These are phyloP conservation scores for Carterocephalus palaemon DNA, from an alignment of 2,888 invertebrate genomes.

Conservation along the genomic window DNA sequence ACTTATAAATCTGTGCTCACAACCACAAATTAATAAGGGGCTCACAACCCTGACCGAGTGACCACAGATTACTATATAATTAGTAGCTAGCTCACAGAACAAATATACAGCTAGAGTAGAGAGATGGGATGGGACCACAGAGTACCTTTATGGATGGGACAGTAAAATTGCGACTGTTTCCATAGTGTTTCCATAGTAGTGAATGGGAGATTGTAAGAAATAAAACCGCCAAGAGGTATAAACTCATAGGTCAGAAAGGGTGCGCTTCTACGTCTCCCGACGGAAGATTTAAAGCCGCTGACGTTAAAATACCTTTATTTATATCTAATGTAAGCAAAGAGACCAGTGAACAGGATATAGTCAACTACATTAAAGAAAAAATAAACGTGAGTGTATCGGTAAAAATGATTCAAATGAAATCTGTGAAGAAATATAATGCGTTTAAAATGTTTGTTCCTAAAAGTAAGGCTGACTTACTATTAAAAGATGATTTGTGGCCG, in stretches of 20 bases:
- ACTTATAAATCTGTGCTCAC: no score
- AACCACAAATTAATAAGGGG: no score
- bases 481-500: conserved; percentile 30
- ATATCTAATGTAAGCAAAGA: conserved; percentile 29
- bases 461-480: conserved; percentile 19
- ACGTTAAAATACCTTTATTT: conserved; percentile 24
- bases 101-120: no score
- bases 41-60: no score
- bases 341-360: conserved; percentile 23
- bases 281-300: conserved; percentile 27
- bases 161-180: not conserved
- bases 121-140: no score
- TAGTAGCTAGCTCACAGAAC: no score
- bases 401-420: conserved; percentile 23
- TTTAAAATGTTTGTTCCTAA: conserved; percentile 30
- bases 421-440: conserved; percentile 25
- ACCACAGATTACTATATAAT: no score
- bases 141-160: no score
- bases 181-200: not conserved
- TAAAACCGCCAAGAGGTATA: not conserved
- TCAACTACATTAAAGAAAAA: conserved; percentile 24
- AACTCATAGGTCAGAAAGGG: conserved; percentile 3
- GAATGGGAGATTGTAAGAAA: not conserved
- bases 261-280: not conserved
- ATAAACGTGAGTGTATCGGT: conserved; percentile 18